Evolutionary conservation across 2,888 invertebrate species (phyloP).

Genomic region (Folsomia candida): DNA sequence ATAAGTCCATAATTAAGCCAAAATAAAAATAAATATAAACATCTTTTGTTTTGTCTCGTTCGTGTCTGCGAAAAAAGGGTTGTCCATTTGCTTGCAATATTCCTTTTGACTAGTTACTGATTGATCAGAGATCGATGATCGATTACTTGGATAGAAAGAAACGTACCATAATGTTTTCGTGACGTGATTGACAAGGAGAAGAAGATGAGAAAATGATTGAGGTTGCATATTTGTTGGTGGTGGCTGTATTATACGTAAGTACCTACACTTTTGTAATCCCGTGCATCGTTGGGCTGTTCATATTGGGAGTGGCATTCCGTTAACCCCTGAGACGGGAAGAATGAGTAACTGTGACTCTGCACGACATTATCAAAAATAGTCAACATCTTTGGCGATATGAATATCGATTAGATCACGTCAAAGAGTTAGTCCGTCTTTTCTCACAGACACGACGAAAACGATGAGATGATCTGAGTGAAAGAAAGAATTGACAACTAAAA

Average conservation of each 20-base stretch:
- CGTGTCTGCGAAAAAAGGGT: background rate
- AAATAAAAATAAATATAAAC: background rate
- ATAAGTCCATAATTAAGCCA: background rate
- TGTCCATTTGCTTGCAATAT: background rate
- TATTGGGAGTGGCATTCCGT: background rate
- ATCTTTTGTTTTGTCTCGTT: background rate
- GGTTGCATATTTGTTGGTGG: background rate
- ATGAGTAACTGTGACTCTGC: background rate
- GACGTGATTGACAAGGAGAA: background rate
- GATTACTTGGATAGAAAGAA: background rate
- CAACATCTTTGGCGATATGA: background rate
- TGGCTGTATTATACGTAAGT: background rate
- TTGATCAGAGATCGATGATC: background rate
- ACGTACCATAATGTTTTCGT: background rate
- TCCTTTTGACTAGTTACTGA: background rate
- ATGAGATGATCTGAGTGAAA: no score
- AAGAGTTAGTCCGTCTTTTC: no score
- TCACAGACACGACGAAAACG: no score
- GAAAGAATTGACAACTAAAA: no score
- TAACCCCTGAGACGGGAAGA: background rate
- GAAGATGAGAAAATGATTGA: background rate
- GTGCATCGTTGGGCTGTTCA: background rate
- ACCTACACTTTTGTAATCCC: background rate
- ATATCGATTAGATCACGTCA: constrained; percentile 2
- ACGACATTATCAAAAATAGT: constrained; percentile 4